Evolutionary conservation across 2,888 invertebrate species (phyloP), one percentile per base, ranked within the genome.

Genomic region (Ochropacha duplaris): DNA sequence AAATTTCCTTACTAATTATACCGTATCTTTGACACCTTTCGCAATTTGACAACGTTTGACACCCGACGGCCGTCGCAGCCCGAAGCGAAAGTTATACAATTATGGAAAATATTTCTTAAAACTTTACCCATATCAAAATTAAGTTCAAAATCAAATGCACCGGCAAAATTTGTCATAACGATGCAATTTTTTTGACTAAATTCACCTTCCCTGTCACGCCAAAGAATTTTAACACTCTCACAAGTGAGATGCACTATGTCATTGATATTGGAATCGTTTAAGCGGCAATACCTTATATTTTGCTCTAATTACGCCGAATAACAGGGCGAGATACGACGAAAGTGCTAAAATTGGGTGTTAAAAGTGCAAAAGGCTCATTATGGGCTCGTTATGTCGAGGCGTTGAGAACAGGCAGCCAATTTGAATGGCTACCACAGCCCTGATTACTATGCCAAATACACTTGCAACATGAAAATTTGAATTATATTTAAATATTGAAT

Each of bases 321-420:
- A 88, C 79, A 83, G 84, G 81, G 80, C 72, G 62, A 71, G 54
- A 64, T 66, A 75, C 73, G 71, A 69, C 71, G 69, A 86, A 44
- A 84, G 86, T 84, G 89, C 82, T 83, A 87, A 88, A 86, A 90
- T 89, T 87, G 82, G 82, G 89, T 89, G 90, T 84, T 86, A 83
- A 84, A 85, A 80, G 73, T 74, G 68, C 73, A 69, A 66, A 69
- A 58, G 62, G 56, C 60, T 65, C 63, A 63, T 68, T 68, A 66
- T 57, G 54, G 54, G 54, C 55, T 59, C 57, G 34, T 55, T 54
- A 26, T 16, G 56, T 51, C 54, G 52, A 31, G 31, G 52, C 52
- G 52, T 55, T 54, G 50, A 16, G 22, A 52, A 60, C 61, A 64
- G 58, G 60, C 63, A 56, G 57, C 50, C 26, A n/a, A 4, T 52